These are phyloP conservation scores for Podarcis muralis DNA, from an alignment of 2,113 vertebrate species.

Conservation along the genomic window DNA sequence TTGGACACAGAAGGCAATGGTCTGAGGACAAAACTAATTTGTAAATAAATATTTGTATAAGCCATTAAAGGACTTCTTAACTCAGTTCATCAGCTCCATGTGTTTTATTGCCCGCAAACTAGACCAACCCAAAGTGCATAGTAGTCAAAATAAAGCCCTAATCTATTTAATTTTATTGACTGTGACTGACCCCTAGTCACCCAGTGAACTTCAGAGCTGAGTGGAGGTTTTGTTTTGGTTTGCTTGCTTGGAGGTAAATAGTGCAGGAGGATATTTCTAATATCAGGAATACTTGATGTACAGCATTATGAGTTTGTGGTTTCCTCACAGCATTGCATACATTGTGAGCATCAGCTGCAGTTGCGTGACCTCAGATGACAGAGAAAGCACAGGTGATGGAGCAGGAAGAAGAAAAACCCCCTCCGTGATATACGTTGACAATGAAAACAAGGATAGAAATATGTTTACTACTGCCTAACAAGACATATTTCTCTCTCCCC, in stretches of 20 bases:
- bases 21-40: background rate
- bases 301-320: constrained; percentile 64
- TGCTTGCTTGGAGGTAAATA: background rate
- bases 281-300: constrained; percentile 62
- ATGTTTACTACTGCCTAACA: background rate
- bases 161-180: background rate
- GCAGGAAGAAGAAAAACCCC: background rate
- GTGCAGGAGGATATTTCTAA: constrained; percentile 16
- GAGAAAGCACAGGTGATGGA: background rate
- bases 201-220: background rate
- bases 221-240: background rate
- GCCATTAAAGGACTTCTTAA: background rate
- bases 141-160: background rate
- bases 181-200: background rate
- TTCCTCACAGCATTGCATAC: constrained; percentile 44
- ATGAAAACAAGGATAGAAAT: too few relatives aligned
- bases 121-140: background rate
- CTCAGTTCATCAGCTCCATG: background rate
- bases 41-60: background rate
- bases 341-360: too few relatives aligned
- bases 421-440: background rate
- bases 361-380: background rate
- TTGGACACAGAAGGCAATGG: background rate
- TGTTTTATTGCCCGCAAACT: background rate
- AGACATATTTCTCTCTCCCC: background rate